phyloP scores from a whole-genome alignment of 2,113 vertebrate species.

The Albula glossodonta region DNA sequence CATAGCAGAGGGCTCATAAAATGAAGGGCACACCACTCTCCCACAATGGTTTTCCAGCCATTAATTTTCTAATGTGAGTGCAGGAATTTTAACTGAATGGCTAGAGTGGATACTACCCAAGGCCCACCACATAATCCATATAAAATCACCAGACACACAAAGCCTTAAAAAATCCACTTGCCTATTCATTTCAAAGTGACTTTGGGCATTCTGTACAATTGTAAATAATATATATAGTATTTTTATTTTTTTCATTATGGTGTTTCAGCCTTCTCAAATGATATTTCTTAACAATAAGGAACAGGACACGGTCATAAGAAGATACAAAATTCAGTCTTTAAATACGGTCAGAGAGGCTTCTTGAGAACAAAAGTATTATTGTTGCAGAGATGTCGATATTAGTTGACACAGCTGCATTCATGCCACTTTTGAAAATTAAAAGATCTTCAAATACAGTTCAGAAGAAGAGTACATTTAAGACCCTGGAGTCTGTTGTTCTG shows the following conservation, averaged over 20 bases:
- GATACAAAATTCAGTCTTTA: neutral
- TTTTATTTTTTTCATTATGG: neutral
- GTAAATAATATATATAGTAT: neutral
- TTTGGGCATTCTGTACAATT: neutral
- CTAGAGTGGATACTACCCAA: neutral
- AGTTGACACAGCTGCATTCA: neutral
- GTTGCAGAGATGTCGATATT: neutral
- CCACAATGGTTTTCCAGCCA: conserved; percentile 5
- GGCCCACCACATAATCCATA: neutral
- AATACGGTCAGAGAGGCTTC: neutral
- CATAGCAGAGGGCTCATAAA: conserved; percentile 4
- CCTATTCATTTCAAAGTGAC: neutral
- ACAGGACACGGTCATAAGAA: neutral
- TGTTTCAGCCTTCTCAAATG: too few species aligned
- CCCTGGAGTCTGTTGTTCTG: neutral
- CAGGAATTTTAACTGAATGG: conserved; percentile 8
- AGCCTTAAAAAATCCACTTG: neutral
- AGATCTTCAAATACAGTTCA: neutral
- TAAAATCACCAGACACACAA: neutral
- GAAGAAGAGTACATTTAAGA: too few species aligned
- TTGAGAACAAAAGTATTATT: neutral
- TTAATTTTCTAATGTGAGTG: conserved; percentile 10
- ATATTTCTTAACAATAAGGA: too few species aligned
- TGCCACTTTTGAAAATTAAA: neutral
- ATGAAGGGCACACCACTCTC: neutral